These are phyloP conservation scores for Opisthocomus hoazin DNA, from an alignment of 2,113 vertebrate genomes.

Conservation along the genomic window DNA sequence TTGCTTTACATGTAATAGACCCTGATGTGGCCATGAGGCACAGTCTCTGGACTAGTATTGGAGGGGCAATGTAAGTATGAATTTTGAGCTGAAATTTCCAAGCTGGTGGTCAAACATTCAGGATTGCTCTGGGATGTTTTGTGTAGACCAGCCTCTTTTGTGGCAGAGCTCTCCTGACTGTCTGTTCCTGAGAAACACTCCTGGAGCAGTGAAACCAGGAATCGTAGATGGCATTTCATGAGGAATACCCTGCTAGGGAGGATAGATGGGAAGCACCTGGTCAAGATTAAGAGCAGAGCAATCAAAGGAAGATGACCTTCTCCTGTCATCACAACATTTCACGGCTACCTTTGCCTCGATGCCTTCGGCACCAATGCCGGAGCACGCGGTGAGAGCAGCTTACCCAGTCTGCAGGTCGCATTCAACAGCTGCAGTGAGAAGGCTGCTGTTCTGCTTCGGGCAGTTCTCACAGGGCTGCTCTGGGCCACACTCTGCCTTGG, in stretches of 20 bases:
- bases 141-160: background rate
- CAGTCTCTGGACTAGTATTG: background rate
- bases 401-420: background rate
- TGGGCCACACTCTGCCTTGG: background rate
- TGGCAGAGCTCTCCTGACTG: background rate
- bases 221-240: background rate
- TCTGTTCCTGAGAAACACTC: background rate
- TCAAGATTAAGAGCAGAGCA: background rate
- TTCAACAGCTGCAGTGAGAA: background rate
- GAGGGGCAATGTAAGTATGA: background rate
- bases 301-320: background rate
- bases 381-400: background rate
- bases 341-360: background rate
- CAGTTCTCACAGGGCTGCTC: background rate
- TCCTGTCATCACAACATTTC: background rate
- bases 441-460: background rate
- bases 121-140: background rate
- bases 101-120: background rate
- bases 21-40: background rate
- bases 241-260: background rate
- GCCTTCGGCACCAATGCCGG: background rate
- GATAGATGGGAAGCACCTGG: background rate
- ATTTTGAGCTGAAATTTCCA: background rate
- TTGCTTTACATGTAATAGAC: background rate
- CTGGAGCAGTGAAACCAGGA: background rate